Evolutionary conservation across 2,113 vertebrate genomes (phyloP).

Genomic region (Nicator chloris): DNA sequence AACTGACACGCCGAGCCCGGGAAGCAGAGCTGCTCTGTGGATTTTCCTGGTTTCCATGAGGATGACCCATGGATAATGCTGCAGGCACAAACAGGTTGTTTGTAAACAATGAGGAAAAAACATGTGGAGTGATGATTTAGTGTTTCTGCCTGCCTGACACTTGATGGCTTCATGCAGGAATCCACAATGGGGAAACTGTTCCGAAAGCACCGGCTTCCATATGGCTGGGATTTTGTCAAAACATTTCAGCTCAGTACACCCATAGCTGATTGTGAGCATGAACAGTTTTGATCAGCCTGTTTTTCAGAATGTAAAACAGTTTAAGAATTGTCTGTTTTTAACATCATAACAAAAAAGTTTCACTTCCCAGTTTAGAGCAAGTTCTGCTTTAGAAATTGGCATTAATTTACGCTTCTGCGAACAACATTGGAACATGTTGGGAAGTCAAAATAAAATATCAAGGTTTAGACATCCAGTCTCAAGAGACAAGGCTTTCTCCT

Average conservation of each 20-base stretch:
- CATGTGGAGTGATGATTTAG: not conserved
- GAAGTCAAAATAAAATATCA: slow-evolving; percentile 38
- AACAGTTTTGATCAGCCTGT: slow-evolving; percentile 48
- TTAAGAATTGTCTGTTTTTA: slow-evolving; percentile 46
- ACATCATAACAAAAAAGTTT: slow-evolving; percentile 51
- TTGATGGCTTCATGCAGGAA: not conserved
- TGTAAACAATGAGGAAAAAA: not conserved
- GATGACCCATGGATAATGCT: not conserved
- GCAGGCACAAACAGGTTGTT: not conserved
- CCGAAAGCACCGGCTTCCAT: not conserved
- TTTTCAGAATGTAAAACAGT: slow-evolving; percentile 37
- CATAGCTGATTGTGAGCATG: not conserved
- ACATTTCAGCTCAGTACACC: slow-evolving; percentile 38
- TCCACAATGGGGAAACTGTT: slow-evolving; percentile 9
- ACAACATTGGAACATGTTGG: not conserved
- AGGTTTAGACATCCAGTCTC: slow-evolving; percentile 26
- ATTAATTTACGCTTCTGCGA: slow-evolving; percentile 30
- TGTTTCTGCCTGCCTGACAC: slow-evolving; percentile 17
- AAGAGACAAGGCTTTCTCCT: not conserved
- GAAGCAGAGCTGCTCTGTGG: not conserved
- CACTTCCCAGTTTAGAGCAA: slow-evolving; percentile 42
- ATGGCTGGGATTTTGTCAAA: slow-evolving; percentile 44
- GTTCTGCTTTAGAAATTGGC: slow-evolving; percentile 34
- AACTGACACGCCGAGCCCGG: rapidly evolving
- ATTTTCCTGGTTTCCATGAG: not conserved